Percentiles rank a stretch among this genome's conserved stretches.
Conservation (phyloP, 2,888 invertebrate species). For the Drosophila histrio region DNA sequence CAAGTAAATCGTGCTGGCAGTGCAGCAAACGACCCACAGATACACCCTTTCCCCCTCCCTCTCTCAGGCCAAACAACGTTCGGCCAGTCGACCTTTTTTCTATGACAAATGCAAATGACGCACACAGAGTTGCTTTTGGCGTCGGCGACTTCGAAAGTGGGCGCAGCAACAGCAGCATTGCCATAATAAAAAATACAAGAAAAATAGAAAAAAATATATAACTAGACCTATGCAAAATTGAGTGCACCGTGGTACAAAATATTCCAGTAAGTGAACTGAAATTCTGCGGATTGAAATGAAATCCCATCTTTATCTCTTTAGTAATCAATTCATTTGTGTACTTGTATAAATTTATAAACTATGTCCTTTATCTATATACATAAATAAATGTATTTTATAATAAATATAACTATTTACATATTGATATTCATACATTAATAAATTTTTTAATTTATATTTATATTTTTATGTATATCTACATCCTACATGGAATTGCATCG, state of each 20-base stretch:
- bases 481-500: too few relatives aligned
- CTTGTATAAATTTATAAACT: too few relatives aligned
- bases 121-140: slow-evolving; percentile 43
- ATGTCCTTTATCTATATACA: too few relatives aligned
- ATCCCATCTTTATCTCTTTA: too few relatives aligned
- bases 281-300: too few relatives aligned
- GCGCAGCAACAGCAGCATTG: slow-evolving; percentile 26
- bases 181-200: slow-evolving; percentile 11
- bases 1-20: slow-evolving; percentile 34
- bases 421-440: too few relatives aligned
- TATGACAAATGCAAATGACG: slow-evolving; percentile 76
- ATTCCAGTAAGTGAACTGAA: too few relatives aligned
- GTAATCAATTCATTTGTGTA: too few relatives aligned
- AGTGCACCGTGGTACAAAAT: slow-evolving; percentile 39
- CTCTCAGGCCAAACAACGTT: neutral
- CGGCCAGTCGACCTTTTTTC: slow-evolving; percentile 44
- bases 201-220: slow-evolving; percentile 8
- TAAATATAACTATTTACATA: too few relatives aligned
- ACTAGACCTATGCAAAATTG: slow-evolving; percentile 26
- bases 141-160: slow-evolving; percentile 47
- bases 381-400: too few relatives aligned
- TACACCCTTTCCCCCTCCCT: neutral
- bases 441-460: too few relatives aligned
- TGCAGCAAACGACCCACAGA: slow-evolving; percentile 27
- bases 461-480: too few relatives aligned